These are phyloP conservation scores for Myxocyprinus asiaticus DNA, from an alignment of 2,113 vertebrate species.

Conservation along the genomic window DNA sequence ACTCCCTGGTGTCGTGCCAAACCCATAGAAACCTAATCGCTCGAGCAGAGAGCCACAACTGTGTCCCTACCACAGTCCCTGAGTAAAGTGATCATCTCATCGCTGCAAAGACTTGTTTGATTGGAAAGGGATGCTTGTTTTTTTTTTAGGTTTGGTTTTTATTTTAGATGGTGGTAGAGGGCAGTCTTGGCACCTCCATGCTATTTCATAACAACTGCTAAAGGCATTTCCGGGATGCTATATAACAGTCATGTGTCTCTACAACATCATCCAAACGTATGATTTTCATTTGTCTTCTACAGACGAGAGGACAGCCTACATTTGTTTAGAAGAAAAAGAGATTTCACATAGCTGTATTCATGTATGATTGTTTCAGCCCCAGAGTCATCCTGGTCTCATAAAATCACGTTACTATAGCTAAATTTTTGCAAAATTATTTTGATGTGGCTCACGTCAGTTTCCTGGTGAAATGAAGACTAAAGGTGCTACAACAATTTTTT, in stretches of 20 bases:
- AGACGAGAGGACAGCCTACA: slow-evolving; percentile 6
- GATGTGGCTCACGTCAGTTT: too few relatives aligned
- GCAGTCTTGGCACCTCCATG: slow-evolving; percentile 62
- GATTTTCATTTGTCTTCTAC: slow-evolving; percentile 56
- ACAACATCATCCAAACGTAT: slow-evolving; percentile 55
- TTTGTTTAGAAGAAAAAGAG: slow-evolving; percentile 19
- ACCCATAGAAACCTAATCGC: slow-evolving; percentile 70
- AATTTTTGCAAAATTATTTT: too few relatives aligned
- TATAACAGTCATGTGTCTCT: slow-evolving; percentile 63
- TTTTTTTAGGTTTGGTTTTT: slow-evolving; percentile 49
- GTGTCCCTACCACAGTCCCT: slow-evolving; percentile 42
- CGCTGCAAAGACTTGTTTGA: slow-evolving; percentile 41
- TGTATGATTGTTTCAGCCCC: neutral
- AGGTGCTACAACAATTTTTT: too few relatives aligned
- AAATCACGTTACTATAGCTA: too few relatives aligned
- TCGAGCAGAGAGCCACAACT: slow-evolving; percentile 68
- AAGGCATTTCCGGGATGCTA: slow-evolving; percentile 69
- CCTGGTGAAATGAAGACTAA: too few relatives aligned
- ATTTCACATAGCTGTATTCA: slow-evolving; percentile 3
- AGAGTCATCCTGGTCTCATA: too few relatives aligned
- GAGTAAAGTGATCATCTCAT: slow-evolving; percentile 62
- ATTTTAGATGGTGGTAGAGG: slow-evolving; percentile 60
- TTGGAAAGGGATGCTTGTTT: slow-evolving; percentile 25
- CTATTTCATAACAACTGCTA: slow-evolving; percentile 69
- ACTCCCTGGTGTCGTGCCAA: slow-evolving; percentile 65